A percentile compares a stretch with the other conserved stretches of the same genome.
phyloP scores from a whole-genome alignment of 2,113 vertebrate species.

The Phoxinus phoxinus region DNA sequence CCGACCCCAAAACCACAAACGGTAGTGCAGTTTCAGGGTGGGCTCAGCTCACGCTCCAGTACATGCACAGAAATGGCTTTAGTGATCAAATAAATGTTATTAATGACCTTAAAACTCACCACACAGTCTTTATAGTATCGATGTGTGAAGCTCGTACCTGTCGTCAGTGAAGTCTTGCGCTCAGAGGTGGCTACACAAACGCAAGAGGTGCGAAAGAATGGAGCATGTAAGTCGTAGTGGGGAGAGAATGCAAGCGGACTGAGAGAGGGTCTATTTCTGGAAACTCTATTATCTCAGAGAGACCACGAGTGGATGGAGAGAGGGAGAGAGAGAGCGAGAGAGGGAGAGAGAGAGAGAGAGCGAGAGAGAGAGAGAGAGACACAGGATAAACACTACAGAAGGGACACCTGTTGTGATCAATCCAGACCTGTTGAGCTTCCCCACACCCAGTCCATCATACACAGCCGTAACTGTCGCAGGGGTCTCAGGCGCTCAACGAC shows the following conservation, averaged over 20 bases:
- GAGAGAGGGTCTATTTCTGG: constrained; percentile 70
- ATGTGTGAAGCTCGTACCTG: constrained; percentile 33
- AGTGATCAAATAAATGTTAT: background rate
- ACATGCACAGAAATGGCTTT: background rate
- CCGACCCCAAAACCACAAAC: background rate
- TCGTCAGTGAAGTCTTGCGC: background rate
- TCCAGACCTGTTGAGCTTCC: constrained; percentile 33
- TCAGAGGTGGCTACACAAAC: constrained; percentile 16
- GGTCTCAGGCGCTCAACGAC: background rate
- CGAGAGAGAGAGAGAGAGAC: constrained; percentile 40
- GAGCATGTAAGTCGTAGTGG: constrained; percentile 18
- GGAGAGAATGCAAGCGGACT: constrained; percentile 23
- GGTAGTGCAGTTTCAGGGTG: background rate
- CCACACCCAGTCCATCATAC: background rate
- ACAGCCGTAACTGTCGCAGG: background rate
- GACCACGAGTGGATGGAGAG: constrained; percentile 37
- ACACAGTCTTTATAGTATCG: background rate
- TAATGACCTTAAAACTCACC: background rate
- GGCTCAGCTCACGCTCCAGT: background rate
- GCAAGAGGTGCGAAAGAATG: constrained; percentile 35
- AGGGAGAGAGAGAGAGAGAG: constrained; percentile 28
- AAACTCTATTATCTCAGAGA: constrained; percentile 59
- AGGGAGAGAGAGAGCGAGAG: constrained; percentile 33
- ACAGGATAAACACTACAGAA: constrained; percentile 38
- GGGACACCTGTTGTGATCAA: constrained; percentile 48